Evolutionary conservation across 2,113 vertebrate genomes (phyloP), one percentile per base, ranked within the genome.

Genomic region (Pimephales promelas): DNA sequence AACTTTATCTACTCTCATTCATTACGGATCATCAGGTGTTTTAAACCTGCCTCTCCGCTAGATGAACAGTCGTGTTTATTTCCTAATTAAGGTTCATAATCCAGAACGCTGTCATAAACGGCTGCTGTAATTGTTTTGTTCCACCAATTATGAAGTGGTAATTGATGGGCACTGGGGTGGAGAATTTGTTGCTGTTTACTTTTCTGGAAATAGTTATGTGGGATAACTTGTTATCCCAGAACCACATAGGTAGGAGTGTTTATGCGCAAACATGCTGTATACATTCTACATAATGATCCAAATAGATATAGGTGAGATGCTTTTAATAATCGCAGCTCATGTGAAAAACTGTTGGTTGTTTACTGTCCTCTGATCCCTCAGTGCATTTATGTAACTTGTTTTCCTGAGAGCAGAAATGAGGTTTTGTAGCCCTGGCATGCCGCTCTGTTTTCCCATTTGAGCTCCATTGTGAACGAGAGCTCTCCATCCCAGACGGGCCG

Each of bases 51-150:
- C 80, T 79, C 57, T 43, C 52, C 64, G 59, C 49, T 68, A 43
- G 64, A 52, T 75, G 78, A 90, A 83, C 86, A 88, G 76, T 70
- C 24, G 6, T 85, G 79, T 86, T 91, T 89, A 91, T 91, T 90
- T 86, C 83, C 90, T 90, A 88, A 91, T 92, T 90, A 91, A 87
- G 70, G 22, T 86, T 91, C 87, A 87, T 90, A 86, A 88, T 88
- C 87, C 83, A 76, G 80, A 87, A 84, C 70, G 61, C 87, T 86
- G 88, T 87, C 91, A 89, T 86, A 85, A 85, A 90, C 84, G 72
- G 86, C 86, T 80, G 84, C 86, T 31, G 74, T 90, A 89, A 90
- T 91, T 89, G 85, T 86, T 86, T 87, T 88, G 80, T 81, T 86
- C 84, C 81, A 86, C 80, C 64, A 82, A 75, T 87, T 87, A 74